Evolutionary conservation across 2,797 vertebrate genomes (phyloP), one percentile per base, ranked within the genome.

Genomic region (Mustela erminea): DNA sequence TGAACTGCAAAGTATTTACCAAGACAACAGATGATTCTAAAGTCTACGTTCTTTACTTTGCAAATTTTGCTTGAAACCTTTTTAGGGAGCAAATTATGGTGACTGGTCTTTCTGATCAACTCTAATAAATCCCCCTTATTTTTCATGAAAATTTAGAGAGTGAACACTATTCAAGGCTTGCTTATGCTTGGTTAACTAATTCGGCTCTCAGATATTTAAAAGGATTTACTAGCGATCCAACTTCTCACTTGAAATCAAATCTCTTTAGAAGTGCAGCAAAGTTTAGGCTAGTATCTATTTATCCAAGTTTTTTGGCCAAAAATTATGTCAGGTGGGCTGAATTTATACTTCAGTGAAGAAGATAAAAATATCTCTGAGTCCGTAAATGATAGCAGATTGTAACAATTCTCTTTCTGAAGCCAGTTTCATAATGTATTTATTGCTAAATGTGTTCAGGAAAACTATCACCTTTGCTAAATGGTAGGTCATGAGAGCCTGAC

Each of bases 71-170:
- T 64, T 93, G 94, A 88, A 81, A 77, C 20, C 46, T 94, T 87
- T 96, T 82, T 75, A 83, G 78, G 64, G 35, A 95, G 29, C 83
- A 96, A 83, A 97, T 85, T 23, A 88, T 85, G 96, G 90, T 95
- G 93, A 93, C 56, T 88, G 89, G 96, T 96, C 95, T 96, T 97
- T 98, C 95, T 96, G 96, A 97, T 97, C 95, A 93, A 84, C 92
- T 97, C 91, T 95, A 94, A 96, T 96, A 92, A 96, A 89, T 97
- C 86, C 72, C 38, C 85, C 92, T 92, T 95, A 90, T 66, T 83
- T 81, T 80, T 77, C 64, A 29, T 88, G 77, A 60, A 43, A 58
- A 15, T 43, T 81, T 81, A 49, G 4, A 78, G 52, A 68, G 13
- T 82, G n/a, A 66, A 90, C 74, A 75, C 54, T 17, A 23, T 13